Percentiles rank a stretch among this genome's conserved stretches.
Evolutionary conservation across 1,140 invertebrate species (phyloP).

Genomic region (Hypothenemus hampei): DNA sequence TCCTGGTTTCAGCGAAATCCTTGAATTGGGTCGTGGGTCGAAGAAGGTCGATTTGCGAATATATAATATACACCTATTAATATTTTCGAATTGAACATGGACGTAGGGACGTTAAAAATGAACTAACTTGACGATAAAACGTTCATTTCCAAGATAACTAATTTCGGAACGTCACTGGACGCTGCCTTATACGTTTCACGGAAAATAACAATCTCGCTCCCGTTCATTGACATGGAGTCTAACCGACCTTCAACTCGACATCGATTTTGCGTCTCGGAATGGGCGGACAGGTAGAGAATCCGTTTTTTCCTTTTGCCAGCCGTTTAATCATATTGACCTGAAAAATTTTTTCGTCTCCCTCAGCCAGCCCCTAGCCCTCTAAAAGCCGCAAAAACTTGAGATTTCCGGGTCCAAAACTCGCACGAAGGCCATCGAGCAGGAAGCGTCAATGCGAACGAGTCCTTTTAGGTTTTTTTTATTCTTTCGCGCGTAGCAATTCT

Average conservation of each 20-base stretch:
- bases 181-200: conserved; percentile 18
- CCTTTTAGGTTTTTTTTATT: conserved; percentile 31
- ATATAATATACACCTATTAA: no score
- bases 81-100: no score
- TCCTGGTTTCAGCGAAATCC: conserved; percentile 6
- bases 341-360: neutral
- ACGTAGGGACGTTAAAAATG: no score
- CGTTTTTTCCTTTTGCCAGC: neutral
- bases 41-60: conserved; percentile 7
- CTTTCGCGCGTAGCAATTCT: neutral
- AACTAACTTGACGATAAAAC: neutral
- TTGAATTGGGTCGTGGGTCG: conserved; percentile 10
- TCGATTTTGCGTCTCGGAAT: conserved; percentile 38
- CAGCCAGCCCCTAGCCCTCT: neutral
- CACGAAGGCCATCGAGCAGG: neutral
- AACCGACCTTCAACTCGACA: conserved; percentile 46
- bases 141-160: neutral
- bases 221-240: conserved; percentile 41
- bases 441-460: conserved; percentile 4
- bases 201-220: conserved; percentile 14
- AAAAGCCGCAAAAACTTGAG: neutral
- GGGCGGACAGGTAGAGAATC: conserved; percentile 13
- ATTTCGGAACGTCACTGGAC: no score
- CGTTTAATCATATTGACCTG: neutral
- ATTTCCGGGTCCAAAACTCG: conserved; percentile 6